Conservation (phyloP, 2,888 invertebrate species). For the Pammene aurita region DNA sequence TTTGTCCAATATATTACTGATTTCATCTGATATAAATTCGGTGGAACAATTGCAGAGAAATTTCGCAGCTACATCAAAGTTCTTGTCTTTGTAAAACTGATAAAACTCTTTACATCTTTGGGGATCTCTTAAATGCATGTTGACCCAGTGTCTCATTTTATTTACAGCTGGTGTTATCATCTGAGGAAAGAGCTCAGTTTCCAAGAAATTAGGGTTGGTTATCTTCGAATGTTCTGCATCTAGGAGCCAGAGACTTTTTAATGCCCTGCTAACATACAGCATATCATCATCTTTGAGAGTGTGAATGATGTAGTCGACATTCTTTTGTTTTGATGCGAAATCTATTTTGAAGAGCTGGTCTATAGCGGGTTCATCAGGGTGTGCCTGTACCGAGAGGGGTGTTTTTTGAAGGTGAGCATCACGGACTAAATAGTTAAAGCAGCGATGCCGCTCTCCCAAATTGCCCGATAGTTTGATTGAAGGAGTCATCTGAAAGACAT, state of each 20-base stretch:
- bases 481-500: conserved; percentile 52
- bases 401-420: conserved; percentile 45
- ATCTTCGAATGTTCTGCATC: conserved; percentile 52
- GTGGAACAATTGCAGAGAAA: conserved; percentile 56
- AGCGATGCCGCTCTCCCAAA: conserved; percentile 58
- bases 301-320: conserved; percentile 59
- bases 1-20: conserved; percentile 52
- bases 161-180: conserved; percentile 63
- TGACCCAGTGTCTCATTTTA: conserved; percentile 63
- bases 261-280: conserved; percentile 65
- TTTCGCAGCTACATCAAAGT: conserved; percentile 55
- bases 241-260: conserved; percentile 64
- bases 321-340: conserved; percentile 57
- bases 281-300: conserved; percentile 65
- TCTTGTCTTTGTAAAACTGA: conserved; percentile 53
- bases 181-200: conserved; percentile 58
- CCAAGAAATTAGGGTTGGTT: conserved; percentile 63
- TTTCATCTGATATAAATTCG: conserved; percentile 54
- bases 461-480: conserved; percentile 55
- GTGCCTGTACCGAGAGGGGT: conserved; percentile 44
- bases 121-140: conserved; percentile 52
- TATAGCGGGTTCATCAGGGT: conserved; percentile 54
- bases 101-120: conserved; percentile 60
- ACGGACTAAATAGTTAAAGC: conserved; percentile 56
- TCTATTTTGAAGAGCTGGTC: conserved; percentile 68